These are phyloP conservation scores for Patella depressa DNA, from an alignment of 2,888 invertebrate species.

Conservation along the genomic window DNA sequence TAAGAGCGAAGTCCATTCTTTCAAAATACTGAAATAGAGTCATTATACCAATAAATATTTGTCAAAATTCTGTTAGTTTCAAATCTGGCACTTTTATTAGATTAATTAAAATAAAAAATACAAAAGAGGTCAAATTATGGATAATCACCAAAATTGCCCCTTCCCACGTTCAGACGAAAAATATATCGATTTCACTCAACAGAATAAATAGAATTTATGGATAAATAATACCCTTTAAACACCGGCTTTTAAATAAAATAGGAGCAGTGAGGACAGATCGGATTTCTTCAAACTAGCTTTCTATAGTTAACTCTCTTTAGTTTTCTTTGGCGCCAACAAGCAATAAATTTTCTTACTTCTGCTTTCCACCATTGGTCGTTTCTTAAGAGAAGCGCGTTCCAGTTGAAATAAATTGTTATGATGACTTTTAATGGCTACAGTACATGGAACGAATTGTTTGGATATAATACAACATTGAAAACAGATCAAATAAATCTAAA, in stretches of 20 bases:
- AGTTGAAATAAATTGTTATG: slow-evolving; percentile 5
- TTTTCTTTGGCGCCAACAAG: slow-evolving; percentile 2
- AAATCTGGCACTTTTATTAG: too few species aligned
- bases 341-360: slow-evolving; percentile 2
- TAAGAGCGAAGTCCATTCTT: too few species aligned
- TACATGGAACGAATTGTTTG: slow-evolving; percentile 5
- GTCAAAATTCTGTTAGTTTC: too few species aligned
- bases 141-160: too few species aligned
- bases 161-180: too few species aligned
- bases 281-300: background rate
- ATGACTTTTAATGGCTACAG: background rate
- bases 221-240: too few species aligned
- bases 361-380: background rate
- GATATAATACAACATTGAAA: slow-evolving; percentile 5
- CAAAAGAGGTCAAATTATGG: too few species aligned
- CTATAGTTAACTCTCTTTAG: background rate
- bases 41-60: too few species aligned
- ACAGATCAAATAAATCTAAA: slow-evolving; percentile 9
- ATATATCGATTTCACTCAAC: too few species aligned
- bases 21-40: too few species aligned
- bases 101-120: too few species aligned
- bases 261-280: background rate
- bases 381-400: slow-evolving; percentile 8
- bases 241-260: background rate
- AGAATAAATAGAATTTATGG: too few species aligned